phyloP scores from a whole-genome alignment of 2,888 invertebrate species.

The Rhamnusium bicolor region DNA sequence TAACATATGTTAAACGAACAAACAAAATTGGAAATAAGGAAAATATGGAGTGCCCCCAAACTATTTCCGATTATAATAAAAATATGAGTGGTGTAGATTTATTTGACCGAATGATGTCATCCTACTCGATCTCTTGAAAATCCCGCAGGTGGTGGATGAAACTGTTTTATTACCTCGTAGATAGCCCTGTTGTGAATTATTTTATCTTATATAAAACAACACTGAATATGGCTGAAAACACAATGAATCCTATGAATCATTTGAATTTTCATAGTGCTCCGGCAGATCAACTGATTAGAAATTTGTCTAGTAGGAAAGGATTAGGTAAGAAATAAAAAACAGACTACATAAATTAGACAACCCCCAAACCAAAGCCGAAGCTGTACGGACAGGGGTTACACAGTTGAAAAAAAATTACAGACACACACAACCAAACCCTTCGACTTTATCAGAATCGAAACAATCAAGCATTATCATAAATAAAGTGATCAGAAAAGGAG shows the following conservation, averaged over 20 bases:
- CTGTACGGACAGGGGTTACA: too few species aligned
- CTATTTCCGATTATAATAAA: background rate
- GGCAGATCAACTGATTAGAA: background rate
- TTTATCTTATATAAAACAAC: constrained; percentile 1
- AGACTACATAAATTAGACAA: too few species aligned
- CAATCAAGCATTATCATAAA: background rate
- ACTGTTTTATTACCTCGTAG: background rate
- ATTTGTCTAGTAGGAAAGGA: background rate
- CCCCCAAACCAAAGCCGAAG: too few species aligned
- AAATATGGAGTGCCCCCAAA: background rate
- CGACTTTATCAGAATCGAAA: too few species aligned
- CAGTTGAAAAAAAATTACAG: too few species aligned
- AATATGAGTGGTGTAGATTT: background rate
- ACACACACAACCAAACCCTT: too few species aligned
- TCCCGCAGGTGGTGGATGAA: background rate
- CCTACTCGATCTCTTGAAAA: background rate
- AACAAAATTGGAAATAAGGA: background rate
- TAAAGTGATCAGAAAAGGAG: background rate
- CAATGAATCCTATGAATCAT: background rate
- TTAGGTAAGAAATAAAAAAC: background rate
- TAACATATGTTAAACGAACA: background rate
- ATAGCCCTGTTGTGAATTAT: background rate
- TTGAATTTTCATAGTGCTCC: background rate
- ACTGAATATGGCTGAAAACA: background rate
- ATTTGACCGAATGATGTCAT: background rate